Percentiles rank a stretch among this genome's conserved stretches.
phyloP scores from a whole-genome alignment of 2,797 vertebrate genomes.

The Paedocypris micromegethes region DNA sequence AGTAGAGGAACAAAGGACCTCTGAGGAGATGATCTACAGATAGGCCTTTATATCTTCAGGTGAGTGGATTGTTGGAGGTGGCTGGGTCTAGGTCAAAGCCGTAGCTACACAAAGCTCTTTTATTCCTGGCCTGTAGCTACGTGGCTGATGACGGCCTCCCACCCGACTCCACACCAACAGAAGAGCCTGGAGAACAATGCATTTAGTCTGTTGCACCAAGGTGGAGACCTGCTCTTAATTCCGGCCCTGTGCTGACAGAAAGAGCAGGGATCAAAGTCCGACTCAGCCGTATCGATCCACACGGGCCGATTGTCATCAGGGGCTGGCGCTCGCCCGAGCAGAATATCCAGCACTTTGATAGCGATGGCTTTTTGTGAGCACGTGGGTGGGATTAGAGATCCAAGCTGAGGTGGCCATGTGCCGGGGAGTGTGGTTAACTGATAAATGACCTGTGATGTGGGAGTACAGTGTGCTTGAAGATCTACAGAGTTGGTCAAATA shows the following conservation, averaged over 20 bases:
- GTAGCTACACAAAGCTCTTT: conserved; percentile 80
- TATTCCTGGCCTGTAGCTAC: conserved; percentile 73
- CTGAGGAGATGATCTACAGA: conserved; percentile 60
- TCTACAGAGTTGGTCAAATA: conserved; percentile 54
- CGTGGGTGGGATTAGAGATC: conserved; percentile 35
- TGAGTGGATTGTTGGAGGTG: conserved; percentile 66
- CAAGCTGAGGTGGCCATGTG: conserved; percentile 29
- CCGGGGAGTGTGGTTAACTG: conserved; percentile 42
- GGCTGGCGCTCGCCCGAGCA: conserved; percentile 56
- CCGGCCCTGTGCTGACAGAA: conserved; percentile 52
- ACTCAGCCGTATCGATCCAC: conserved; percentile 62
- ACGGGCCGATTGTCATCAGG: conserved; percentile 57
- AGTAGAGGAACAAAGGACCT: conserved; percentile 67
- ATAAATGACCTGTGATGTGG: conserved; percentile 52
- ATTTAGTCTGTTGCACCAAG: conserved; percentile 54
- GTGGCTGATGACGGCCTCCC: conserved; percentile 53
- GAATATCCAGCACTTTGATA: conserved; percentile 50
- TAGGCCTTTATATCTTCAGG: conserved; percentile 66
- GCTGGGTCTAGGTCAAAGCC: conserved; percentile 62
- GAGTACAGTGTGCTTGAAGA: conserved; percentile 47
- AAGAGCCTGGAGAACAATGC: conserved; percentile 57
- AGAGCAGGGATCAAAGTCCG: conserved; percentile 59
- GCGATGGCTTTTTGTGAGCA: conserved; percentile 41
- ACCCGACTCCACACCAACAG: conserved; percentile 45
- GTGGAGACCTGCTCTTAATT: conserved; percentile 57